Conservation (phyloP, 2,797 vertebrate genomes). For the Semaprochilodus insignis region DNA sequence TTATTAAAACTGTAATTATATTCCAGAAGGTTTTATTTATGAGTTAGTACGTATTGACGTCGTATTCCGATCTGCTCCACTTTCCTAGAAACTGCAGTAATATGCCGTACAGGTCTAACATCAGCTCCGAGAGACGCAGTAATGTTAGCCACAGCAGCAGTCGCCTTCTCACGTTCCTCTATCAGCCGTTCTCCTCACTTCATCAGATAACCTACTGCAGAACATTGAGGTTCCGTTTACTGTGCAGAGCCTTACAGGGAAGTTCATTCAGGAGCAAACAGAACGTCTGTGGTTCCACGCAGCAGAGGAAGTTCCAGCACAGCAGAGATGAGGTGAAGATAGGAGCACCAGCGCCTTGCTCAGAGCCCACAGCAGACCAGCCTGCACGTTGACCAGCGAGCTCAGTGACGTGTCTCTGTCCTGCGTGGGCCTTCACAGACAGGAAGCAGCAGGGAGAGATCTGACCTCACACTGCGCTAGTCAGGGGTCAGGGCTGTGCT, state of each 20-base stretch:
- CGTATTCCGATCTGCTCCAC: too few species aligned
- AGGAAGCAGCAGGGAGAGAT: slow-evolving; percentile 15
- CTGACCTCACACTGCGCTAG: background rate
- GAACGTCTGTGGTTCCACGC: background rate
- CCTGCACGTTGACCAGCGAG: too few species aligned
- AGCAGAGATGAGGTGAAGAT: background rate
- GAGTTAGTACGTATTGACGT: too few species aligned
- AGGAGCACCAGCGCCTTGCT: background rate
- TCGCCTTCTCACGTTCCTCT: background rate
- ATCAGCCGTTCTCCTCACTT: background rate
- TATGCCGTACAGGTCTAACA: too few species aligned
- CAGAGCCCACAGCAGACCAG: background rate
- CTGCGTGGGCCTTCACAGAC: background rate
- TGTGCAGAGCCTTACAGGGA: background rate
- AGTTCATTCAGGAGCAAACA: background rate
- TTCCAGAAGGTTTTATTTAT: too few species aligned
- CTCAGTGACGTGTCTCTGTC: background rate
- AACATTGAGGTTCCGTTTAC: background rate
- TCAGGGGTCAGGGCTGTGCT: slow-evolving; percentile 16
- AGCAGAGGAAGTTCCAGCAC: background rate
- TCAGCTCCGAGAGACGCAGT: background rate
- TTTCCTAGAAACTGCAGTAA: too few species aligned
- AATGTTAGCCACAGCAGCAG: background rate
- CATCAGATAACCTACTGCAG: background rate
- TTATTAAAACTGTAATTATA: too few species aligned